These are phyloP conservation scores for Lineus longissimus DNA, from an alignment of 1,140 invertebrate species.

Conservation along the genomic window DNA sequence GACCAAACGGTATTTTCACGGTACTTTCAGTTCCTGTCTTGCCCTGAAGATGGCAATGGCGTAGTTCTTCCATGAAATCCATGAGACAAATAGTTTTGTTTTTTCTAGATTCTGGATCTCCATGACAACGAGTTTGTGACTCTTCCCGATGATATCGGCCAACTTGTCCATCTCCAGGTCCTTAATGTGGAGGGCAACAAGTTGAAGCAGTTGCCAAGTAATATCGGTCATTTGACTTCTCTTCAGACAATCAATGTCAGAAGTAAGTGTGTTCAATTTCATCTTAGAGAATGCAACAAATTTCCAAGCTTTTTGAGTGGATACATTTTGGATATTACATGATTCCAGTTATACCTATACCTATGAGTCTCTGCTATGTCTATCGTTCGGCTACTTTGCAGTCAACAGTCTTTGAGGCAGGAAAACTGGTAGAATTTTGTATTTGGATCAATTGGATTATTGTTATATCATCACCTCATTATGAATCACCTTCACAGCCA, in stretches of 20 bases:
- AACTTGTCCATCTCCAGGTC: slow-evolving; percentile 61
- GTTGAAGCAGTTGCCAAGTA: slow-evolving; percentile 64
- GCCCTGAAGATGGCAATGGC: too few relatives aligned
- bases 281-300: slow-evolving; percentile 45
- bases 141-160: slow-evolving; percentile 66
- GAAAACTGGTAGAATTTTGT: too few relatives aligned
- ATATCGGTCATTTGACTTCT: slow-evolving; percentile 61
- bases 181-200: slow-evolving; percentile 71
- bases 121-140: slow-evolving; percentile 66
- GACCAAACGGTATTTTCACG: too few relatives aligned
- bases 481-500: too few relatives aligned
- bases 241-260: slow-evolving; percentile 45
- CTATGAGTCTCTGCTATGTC: too few relatives aligned
- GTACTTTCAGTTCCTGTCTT: too few relatives aligned
- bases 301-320: not conserved
- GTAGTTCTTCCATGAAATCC: slow-evolving; percentile 3
- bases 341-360: too few relatives aligned
- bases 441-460: too few relatives aligned
- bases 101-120: slow-evolving; percentile 63
- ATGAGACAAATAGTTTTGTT: slow-evolving; percentile 6
- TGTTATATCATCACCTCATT: too few relatives aligned
- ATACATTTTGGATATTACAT: too few relatives aligned
- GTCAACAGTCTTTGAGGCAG: too few relatives aligned
- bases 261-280: slow-evolving; percentile 24
- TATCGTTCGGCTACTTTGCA: too few relatives aligned